phyloP scores from a whole-genome alignment of 2,888 invertebrate species.

The Nomada goodeniana region DNA sequence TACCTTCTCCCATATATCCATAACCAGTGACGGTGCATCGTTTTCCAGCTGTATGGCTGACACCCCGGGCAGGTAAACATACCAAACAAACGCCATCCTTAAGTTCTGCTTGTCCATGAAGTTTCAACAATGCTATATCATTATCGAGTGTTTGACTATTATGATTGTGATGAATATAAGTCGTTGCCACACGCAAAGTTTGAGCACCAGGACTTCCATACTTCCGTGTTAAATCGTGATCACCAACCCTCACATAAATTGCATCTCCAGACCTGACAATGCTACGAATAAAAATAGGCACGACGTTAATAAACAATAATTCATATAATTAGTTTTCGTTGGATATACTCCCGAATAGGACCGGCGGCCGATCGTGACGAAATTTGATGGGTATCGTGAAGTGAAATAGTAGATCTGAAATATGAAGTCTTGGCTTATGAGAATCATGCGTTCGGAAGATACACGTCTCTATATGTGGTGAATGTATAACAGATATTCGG shows the following conservation, averaged over 20 bases:
- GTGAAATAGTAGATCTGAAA: too few relatives aligned
- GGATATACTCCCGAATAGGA: too few relatives aligned
- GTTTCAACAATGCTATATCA: constrained; percentile 95
- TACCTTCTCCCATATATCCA: constrained; percentile 97
- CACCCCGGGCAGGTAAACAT: constrained; percentile 95
- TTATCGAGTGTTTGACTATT: constrained; percentile 97
- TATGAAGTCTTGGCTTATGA: too few relatives aligned
- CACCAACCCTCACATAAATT: constrained; percentile 96
- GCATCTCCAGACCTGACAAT: constrained; percentile 97
- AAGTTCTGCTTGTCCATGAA: constrained; percentile 94
- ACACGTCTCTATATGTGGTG: too few relatives aligned
- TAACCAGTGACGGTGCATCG: constrained; percentile 97
- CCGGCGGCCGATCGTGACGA: too few relatives aligned
- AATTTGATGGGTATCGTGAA: too few relatives aligned
- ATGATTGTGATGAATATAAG: constrained; percentile 98
- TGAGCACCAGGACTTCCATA: constrained; percentile 97
- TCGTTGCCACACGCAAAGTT: constrained; percentile 95
- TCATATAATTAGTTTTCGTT: too few relatives aligned
- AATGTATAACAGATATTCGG: too few relatives aligned
- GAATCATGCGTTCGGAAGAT: too few relatives aligned
- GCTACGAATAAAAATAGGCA: constrained; percentile 85
- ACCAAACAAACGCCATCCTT: constrained; percentile 94
- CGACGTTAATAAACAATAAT: too few relatives aligned
- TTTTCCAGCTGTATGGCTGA: constrained; percentile 95
- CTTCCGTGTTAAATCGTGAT: constrained; percentile 95